Percentiles rank a stretch among this genome's conserved stretches.
These are phyloP conservation scores for Drosophila ezoana DNA, from an alignment of 2,888 invertebrate species.

Conservation along the genomic window DNA sequence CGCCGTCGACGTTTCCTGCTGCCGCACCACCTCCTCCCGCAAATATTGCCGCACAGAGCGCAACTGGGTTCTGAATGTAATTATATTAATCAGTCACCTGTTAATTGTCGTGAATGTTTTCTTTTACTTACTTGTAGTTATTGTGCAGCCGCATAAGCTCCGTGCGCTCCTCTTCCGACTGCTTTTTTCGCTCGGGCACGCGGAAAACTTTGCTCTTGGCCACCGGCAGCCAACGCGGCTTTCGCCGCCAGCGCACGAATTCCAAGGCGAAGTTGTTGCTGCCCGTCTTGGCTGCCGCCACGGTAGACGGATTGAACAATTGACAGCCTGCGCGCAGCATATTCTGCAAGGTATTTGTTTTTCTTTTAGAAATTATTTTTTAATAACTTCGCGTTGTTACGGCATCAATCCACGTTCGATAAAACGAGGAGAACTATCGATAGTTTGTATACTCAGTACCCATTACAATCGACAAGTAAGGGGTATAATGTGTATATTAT, in stretches of 20 bases:
- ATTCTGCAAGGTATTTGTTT: conserved; percentile 6
- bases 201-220: conserved; percentile 92
- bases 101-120: background rate
- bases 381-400: conserved; percentile 35
- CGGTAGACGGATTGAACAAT: conserved; percentile 62
- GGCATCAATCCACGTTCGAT: conserved; percentile 45
- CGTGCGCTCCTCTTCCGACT: conserved; percentile 87
- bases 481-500: background rate
- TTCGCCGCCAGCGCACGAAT: conserved; percentile 87
- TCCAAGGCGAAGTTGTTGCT: conserved; percentile 78
- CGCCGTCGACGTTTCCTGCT: conserved; percentile 85
- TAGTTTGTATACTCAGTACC: background rate
- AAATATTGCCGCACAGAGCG: conserved; percentile 86
- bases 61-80: conserved; percentile 84
- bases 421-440: conserved; percentile 17
- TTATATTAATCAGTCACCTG: background rate
- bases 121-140: conserved; percentile 87
- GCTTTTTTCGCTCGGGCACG: conserved; percentile 87
- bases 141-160: conserved; percentile 90
- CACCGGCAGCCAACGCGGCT: conserved; percentile 92
- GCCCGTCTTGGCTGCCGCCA: conserved; percentile 72
- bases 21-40: conserved; percentile 86
- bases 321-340: conserved; percentile 74
- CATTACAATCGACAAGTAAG: background rate
- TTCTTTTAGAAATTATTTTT: conserved; percentile 20